Evolutionary conservation across 2,888 invertebrate genomes (phyloP).

Genomic region (Tuberolachnus salignus): DNA sequence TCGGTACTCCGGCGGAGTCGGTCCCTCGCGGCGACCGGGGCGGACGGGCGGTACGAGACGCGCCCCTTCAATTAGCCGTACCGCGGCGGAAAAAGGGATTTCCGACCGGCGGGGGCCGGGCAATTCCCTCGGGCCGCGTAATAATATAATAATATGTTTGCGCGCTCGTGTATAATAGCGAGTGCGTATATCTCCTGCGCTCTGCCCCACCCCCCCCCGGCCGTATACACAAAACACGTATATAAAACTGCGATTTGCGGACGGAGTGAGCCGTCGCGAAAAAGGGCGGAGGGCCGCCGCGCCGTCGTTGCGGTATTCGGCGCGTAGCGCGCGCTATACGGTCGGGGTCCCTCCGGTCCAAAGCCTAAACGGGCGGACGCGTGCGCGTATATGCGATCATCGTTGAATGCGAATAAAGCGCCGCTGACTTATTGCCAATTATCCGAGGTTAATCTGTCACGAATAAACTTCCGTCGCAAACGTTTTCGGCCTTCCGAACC

Average conservation of each 20-base stretch:
- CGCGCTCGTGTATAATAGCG: background rate
- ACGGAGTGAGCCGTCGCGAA: background rate
- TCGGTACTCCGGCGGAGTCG: no score
- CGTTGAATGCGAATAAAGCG: conserved; percentile 52
- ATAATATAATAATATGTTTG: background rate
- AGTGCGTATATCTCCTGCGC: background rate
- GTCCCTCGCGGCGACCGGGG: background rate
- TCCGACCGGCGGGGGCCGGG: conserved; percentile 38
- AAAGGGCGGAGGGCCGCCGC: background rate
- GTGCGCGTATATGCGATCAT: conserved; percentile 11
- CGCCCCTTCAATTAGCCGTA: conserved; percentile 51
- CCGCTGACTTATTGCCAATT: conserved; percentile 54
- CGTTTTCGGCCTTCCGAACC: conserved; percentile 26
- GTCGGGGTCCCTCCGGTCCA: background rate
- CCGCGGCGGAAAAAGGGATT: conserved; percentile 43
- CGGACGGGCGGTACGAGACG: conserved; percentile 15
- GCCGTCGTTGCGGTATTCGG: no score
- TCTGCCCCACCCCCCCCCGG: background rate
- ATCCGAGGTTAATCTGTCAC: conserved; percentile 52
- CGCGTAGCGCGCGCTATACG: no score
- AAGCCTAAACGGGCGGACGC: background rate
- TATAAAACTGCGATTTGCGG: conserved; percentile 42
- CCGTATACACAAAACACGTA: background rate
- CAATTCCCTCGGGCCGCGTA: conserved; percentile 35
- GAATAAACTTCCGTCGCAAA: conserved; percentile 51